phyloP scores from a whole-genome alignment of 2,113 vertebrate species.

The Dasyurus viverrinus region DNA sequence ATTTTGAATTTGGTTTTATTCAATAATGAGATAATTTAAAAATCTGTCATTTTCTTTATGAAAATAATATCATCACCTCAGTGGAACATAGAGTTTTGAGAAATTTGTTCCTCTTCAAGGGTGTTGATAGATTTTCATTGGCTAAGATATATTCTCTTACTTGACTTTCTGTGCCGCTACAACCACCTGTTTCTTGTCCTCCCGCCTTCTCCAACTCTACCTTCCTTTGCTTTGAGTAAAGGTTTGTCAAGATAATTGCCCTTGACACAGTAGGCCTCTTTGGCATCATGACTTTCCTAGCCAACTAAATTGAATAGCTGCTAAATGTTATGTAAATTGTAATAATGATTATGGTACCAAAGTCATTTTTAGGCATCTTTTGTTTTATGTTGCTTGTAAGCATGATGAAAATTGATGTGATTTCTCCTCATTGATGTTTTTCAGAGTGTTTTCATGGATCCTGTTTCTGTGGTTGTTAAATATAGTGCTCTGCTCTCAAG shows the following conservation, averaged over 20 bases:
- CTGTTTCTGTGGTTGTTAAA: background rate
- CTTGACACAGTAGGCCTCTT: background rate
- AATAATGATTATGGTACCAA: background rate
- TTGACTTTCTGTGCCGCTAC: background rate
- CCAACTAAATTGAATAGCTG: background rate
- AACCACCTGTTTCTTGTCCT: background rate
- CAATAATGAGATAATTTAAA: background rate
- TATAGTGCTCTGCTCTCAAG: background rate
- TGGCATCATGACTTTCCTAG: background rate
- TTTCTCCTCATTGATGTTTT: constrained; percentile 63
- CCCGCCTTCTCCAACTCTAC: background rate
- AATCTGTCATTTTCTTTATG: accelerated
- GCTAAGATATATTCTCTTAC: background rate
- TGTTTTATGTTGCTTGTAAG: background rate
- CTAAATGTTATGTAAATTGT: background rate
- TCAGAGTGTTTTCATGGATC: constrained; percentile 63
- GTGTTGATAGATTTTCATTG: constrained; percentile 44
- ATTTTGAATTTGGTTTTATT: background rate
- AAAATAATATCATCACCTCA: background rate
- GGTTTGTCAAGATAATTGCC: background rate
- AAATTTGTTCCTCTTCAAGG: background rate
- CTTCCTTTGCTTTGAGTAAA: background rate
- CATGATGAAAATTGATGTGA: background rate
- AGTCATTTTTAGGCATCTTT: background rate
- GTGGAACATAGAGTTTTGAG: background rate